Percentiles rank a stretch among this genome's conserved stretches.
These are phyloP conservation scores for Colletes gigas DNA, from an alignment of 1,140 invertebrate species.

Conservation along the genomic window DNA sequence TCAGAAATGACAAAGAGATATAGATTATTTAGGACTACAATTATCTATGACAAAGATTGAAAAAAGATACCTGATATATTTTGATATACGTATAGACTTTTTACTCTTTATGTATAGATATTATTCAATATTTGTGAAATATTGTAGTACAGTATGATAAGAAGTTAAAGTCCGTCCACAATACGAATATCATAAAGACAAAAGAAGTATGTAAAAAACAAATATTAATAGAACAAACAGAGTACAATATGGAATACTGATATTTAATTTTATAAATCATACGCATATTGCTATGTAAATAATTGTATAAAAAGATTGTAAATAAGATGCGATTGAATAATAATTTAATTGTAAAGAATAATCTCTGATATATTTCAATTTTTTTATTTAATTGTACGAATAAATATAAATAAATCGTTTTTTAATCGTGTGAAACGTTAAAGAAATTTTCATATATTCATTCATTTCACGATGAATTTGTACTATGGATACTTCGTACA, in stretches of 20 bases:
- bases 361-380: neutral
- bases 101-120: too few species aligned
- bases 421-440: neutral
- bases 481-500: too few species aligned
- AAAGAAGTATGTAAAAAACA: neutral
- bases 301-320: slow-evolving; percentile 7
- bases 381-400: slow-evolving; percentile 21
- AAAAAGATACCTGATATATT: neutral
- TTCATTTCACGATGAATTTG: too few species aligned
- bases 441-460: neutral
- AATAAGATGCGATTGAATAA: neutral
- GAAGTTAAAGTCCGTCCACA: slow-evolving; percentile 22
- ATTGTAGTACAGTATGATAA: slow-evolving; percentile 5
- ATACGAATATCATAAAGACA: neutral
- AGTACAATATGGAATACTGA: neutral
- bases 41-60: neutral
- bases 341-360: neutral
- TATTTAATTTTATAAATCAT: neutral
- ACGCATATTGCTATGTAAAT: neutral
- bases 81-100: neutral
- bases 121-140: slow-evolving; percentile 18
- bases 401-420: slow-evolving; percentile 13
- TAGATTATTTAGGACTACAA: neutral
- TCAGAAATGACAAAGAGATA: neutral
- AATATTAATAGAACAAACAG: neutral